Percentiles rank a stretch among this genome's conserved stretches.
Evolutionary conservation across 2,113 vertebrate genomes (phyloP).

Genomic region (Glareola pratincola): DNA sequence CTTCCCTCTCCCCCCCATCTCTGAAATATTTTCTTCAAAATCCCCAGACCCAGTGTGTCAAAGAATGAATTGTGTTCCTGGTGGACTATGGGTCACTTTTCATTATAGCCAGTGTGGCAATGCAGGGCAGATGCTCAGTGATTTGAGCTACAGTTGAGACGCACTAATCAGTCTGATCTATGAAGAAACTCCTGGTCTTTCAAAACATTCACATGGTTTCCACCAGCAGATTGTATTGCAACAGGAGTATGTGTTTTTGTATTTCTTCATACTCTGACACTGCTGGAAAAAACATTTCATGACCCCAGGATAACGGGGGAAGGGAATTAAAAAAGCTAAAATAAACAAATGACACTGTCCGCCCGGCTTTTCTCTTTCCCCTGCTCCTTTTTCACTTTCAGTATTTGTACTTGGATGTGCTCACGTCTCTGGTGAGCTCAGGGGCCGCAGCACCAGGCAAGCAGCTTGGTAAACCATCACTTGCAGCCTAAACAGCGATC

Average conservation of each 20-base stretch:
- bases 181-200: conserved; percentile 44
- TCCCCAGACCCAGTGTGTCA: not conserved
- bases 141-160: not conserved
- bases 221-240: conserved; percentile 17
- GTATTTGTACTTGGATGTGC: not conserved
- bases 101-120: not conserved
- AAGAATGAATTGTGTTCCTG: not conserved
- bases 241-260: not conserved
- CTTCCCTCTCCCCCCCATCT: not conserved
- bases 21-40: not conserved
- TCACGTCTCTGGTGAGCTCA: not conserved
- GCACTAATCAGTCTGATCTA: not conserved
- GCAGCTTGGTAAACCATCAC: not conserved
- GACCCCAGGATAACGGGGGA: not conserved
- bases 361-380: not conserved
- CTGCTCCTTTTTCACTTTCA: not conserved
- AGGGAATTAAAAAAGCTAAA: not conserved
- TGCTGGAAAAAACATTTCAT: not conserved
- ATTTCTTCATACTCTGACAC: conserved; percentile 25
- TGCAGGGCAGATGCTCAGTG: not conserved
- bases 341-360: not conserved
- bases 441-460: not conserved
- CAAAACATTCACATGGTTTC: conserved; percentile 33
- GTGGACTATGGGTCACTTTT: not conserved
- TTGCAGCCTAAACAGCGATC: not conserved